phyloP scores from a whole-genome alignment of 2,888 invertebrate species.

The Rhamnusium bicolor region DNA sequence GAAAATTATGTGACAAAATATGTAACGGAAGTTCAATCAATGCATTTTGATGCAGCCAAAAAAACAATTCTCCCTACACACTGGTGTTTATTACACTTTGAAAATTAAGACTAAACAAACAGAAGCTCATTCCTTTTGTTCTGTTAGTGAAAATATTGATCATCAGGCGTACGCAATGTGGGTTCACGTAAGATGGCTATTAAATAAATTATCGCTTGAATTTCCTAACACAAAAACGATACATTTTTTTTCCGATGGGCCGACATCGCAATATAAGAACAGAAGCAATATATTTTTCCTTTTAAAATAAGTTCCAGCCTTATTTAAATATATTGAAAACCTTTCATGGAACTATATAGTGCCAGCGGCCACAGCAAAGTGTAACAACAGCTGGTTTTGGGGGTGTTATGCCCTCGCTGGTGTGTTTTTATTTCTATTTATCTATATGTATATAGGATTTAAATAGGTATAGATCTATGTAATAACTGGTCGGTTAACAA shows the following conservation, averaged over 20 bases:
- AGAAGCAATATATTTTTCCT: background rate
- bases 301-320: too few relatives aligned
- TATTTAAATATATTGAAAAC: too few relatives aligned
- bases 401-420: too few relatives aligned
- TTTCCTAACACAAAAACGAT: background rate
- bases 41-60: conserved; percentile 3
- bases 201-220: background rate
- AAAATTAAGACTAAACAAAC: background rate
- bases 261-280: background rate
- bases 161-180: background rate
- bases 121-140: background rate
- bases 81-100: conserved; percentile 1
- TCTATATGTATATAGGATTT: too few relatives aligned
- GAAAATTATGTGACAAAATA: conserved; percentile 7
- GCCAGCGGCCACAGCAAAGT: too few relatives aligned
- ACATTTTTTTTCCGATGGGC: background rate
- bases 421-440: too few relatives aligned
- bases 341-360: too few relatives aligned
- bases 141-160: background rate
- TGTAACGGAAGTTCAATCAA: background rate
- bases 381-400: too few relatives aligned
- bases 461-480: too few relatives aligned
- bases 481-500: too few relatives aligned
- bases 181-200: background rate
- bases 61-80: conserved; percentile 3